Base-by-base conservation (phyloP, 2,797 vertebrate genomes). In the Artibeus jamaicensis region DNA sequence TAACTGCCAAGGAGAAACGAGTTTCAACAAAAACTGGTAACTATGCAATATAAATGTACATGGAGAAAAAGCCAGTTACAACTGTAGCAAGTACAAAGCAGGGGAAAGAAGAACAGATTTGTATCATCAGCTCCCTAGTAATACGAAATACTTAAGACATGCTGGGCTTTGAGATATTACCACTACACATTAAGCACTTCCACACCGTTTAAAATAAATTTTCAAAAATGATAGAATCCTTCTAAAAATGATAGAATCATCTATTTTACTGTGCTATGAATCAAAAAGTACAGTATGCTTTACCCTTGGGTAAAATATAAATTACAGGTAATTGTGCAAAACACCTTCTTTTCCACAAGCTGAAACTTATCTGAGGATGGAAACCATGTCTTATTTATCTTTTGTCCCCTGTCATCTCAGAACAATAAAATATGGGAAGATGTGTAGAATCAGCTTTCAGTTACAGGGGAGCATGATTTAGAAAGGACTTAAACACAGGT, bases 211-310 rank as follows among this genome's bases (percentile, higher is more conserved):
- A 71, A 85, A 93, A 71, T 89, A 42, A 44, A 12, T 34, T 77
- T 86, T 55, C 5, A 15, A 62, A 59, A 62, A 62, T 62, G 59
- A 32, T 15, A 62, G 59, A 62, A 29, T 62, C 48, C 42, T 85
- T 90, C 42, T 32, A 44, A 74, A 97, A 83, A 93, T 86, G 88
- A 95, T 5, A 79, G n/a, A 78, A 55, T 79, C n/a, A 57, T 88
- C 22, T 65, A 76, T 81, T 86, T 91, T n/a, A 42, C 3, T 37
- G n/a, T 65, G 46, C 59, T 18, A 59, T 84, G 70, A 87, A 87
- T 73, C 21, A 83, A 10, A 48, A 50, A 78, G 62, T 55, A 48
- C 18, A 18, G 55, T 9, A 67, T 50, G 46, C n/a, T 89, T 85
- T 83, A 74, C 10, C 16, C 19, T 74, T 37, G 7, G 73, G 19